These are phyloP conservation scores for Zaprionus lineosus DNA, from an alignment of 2,888 invertebrate species.

Conservation along the genomic window DNA sequence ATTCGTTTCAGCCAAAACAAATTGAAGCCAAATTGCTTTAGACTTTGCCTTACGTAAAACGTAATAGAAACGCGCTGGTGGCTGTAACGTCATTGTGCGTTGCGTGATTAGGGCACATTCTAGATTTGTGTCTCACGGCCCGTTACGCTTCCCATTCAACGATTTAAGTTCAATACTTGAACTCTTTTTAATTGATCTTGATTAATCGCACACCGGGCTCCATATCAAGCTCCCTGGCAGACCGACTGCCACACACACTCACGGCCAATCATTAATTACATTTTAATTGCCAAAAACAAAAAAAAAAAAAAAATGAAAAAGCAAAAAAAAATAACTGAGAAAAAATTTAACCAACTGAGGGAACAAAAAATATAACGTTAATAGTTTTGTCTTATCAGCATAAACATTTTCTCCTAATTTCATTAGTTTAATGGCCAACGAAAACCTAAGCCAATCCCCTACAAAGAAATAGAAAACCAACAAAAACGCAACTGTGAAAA, in stretches of 20 bases:
- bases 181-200: constrained; percentile 76
- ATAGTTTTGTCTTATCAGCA: constrained; percentile 74
- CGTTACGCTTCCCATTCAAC: constrained; percentile 45
- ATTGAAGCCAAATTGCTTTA: too few species aligned
- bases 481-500: constrained; percentile 34
- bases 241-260: constrained; percentile 46
- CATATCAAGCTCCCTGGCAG: constrained; percentile 35
- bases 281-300: constrained; percentile 62
- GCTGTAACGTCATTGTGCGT: constrained; percentile 27
- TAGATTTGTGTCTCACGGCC: constrained; percentile 60
- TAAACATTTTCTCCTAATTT: constrained; percentile 72
- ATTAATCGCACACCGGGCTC: constrained; percentile 69
- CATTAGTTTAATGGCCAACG: constrained; percentile 71
- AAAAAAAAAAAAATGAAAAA: constrained; percentile 24
- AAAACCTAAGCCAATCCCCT: constrained; percentile 48
- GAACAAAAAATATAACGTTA: constrained; percentile 49
- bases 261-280: constrained; percentile 63
- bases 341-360: too few species aligned
- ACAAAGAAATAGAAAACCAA: constrained; percentile 31
- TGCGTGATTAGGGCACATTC: constrained; percentile 47
- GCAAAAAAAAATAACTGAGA: neutral
- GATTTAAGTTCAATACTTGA: constrained; percentile 71
- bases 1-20: too few species aligned
- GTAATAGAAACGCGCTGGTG: constrained; percentile 4
- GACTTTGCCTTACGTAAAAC: constrained; percentile 18